phyloP scores from a whole-genome alignment of 1,140 invertebrate species.

The Zaprionus vittiger region DNA sequence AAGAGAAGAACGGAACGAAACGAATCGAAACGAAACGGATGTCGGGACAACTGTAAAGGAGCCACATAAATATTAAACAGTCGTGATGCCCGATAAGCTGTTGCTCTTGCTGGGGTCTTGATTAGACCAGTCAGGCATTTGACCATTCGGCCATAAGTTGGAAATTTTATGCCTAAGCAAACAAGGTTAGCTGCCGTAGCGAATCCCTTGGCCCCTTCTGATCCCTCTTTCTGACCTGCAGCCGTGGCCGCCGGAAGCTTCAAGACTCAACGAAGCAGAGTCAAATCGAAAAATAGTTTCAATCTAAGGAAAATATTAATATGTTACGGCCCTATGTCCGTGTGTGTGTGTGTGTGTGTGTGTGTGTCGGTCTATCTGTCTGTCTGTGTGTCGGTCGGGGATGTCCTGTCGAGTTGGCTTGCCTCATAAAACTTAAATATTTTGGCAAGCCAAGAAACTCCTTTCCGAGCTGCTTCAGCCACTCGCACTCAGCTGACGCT shows the following conservation, averaged over 20 bases:
- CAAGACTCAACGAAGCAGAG: slow-evolving; percentile 45
- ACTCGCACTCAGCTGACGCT: slow-evolving; percentile 34
- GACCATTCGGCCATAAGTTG: slow-evolving; percentile 35
- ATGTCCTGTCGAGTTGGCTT: slow-evolving; percentile 23
- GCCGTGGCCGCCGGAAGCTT: slow-evolving; percentile 51
- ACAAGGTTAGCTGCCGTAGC: slow-evolving; percentile 35
- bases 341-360: background rate
- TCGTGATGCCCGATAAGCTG: slow-evolving; percentile 45
- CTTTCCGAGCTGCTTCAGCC: slow-evolving; percentile 19
- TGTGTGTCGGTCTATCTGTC: background rate
- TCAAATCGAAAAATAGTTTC: slow-evolving; percentile 75
- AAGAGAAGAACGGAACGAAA: background rate
- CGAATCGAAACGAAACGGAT: slow-evolving; percentile 3
- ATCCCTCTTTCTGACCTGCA: background rate
- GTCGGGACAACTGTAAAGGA: slow-evolving; percentile 15
- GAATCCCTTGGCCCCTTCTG: slow-evolving; percentile 21
- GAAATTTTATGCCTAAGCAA: slow-evolving; percentile 55
- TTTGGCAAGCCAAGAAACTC: slow-evolving; percentile 36
- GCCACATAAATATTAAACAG: slow-evolving; percentile 49
- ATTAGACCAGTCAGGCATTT: slow-evolving; percentile 32
- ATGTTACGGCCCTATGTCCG: slow-evolving; percentile 31
- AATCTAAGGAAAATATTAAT: slow-evolving; percentile 70
- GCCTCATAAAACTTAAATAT: slow-evolving; percentile 49
- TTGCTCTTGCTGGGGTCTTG: slow-evolving; percentile 41
- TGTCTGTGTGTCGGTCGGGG: background rate